Evolutionary conservation across 2,797 vertebrate species (phyloP).

Genomic region (Gorsachius magnificus): DNA sequence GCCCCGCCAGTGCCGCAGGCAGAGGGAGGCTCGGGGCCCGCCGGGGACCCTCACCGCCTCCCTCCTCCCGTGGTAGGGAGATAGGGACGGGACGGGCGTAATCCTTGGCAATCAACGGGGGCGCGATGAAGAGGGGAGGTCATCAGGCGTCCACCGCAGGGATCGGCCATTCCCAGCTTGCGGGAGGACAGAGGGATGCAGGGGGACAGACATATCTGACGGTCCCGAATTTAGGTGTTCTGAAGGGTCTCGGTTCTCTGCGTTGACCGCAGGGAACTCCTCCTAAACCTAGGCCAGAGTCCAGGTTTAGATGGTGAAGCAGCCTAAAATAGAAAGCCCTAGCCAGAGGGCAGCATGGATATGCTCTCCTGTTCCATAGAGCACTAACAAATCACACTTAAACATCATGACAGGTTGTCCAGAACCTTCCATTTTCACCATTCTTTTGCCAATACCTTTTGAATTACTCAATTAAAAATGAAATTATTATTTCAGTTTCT

Average conservation of each 20-base stretch:
- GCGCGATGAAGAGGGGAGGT: too few species aligned
- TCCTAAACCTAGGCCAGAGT: not conserved
- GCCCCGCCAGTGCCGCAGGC: not conserved
- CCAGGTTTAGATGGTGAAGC: not conserved
- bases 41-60: too few species aligned
- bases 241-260: not conserved
- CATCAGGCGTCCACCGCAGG: too few species aligned
- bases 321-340: not conserved
- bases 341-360: not conserved
- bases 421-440: not conserved
- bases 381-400: not conserved
- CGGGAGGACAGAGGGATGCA: not conserved
- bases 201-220: not conserved
- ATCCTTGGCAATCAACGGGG: too few species aligned
- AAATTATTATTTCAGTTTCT: conserved; percentile 48
- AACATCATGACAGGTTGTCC: not conserved
- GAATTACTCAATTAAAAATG: conserved; percentile 36
- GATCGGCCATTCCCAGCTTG: too few species aligned
- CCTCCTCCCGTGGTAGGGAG: too few species aligned
- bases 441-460: not conserved
- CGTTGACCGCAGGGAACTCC: not conserved
- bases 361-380: not conserved
- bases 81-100: too few species aligned
- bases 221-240: not conserved
- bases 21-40: not conserved